A percentile compares a stretch with the other conserved stretches of the same genome.
Evolutionary conservation across 1,140 invertebrate species (phyloP).

Genomic region (Ctenoplectra terminalis): DNA sequence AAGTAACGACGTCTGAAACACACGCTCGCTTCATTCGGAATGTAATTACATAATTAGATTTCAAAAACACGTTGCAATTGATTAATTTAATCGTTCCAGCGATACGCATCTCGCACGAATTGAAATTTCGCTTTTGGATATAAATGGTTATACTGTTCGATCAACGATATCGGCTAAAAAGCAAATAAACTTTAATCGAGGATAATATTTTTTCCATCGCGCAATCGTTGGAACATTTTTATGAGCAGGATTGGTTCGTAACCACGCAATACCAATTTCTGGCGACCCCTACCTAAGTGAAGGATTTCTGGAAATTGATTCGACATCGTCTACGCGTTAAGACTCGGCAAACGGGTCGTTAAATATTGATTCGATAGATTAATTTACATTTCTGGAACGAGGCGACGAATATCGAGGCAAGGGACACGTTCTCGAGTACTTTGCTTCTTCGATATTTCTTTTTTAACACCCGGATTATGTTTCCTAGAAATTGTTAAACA

Average conservation of each 20-base stretch:
- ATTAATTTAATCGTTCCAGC: background rate
- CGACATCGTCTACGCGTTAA: background rate
- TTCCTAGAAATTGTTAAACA: background rate
- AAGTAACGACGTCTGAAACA: conserved; percentile 2
- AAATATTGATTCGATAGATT: background rate
- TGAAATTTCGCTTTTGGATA: background rate
- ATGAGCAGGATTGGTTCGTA: too few relatives aligned
- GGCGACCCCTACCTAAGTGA: background rate
- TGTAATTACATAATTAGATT: conserved; percentile 16
- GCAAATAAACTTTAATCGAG: background rate
- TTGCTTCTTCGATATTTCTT: background rate
- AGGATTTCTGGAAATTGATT: conserved; percentile 4
- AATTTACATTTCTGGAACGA: background rate
- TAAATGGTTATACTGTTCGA: background rate
- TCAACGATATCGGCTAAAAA: background rate
- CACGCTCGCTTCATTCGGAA: background rate
- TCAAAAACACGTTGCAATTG: background rate
- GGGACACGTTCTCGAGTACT: background rate
- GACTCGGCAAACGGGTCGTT: background rate
- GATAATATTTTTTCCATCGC: background rate
- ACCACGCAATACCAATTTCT: background rate
- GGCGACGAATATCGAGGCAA: background rate
- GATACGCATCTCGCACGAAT: background rate
- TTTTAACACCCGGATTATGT: background rate
- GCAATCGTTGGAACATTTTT: background rate